Evolutionary conservation across 2,888 invertebrate genomes (phyloP), one percentile per base, ranked within the genome.

Genomic region (Temnothorax rugatulus): DNA sequence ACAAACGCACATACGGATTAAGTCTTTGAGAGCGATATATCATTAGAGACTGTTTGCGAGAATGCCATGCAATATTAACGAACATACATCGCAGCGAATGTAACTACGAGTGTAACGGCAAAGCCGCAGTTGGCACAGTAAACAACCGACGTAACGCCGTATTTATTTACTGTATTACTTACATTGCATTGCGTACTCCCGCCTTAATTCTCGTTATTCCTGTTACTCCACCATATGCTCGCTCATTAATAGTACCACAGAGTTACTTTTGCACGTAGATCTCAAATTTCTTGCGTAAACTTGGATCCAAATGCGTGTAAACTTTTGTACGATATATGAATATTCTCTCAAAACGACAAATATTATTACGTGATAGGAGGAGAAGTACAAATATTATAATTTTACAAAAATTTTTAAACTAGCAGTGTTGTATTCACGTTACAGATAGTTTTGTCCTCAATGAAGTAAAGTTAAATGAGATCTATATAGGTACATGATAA

Each of bases 151-250:
- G 79, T 54, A 82, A 71, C 54, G 69, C 21, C 71, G 73, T 83
- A 73, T 69, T 84, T 85, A 83, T 83, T 79, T 85, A 79, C 54
- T 44, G 44, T 73, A 57, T 74, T 83, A 57, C 68, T 74, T 79
- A 68, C 71, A 85, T 85, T 76, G 74, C 59, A 44, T 50, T 63
- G 54, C 84, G 47, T 54, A 54, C 57, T 71, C 47, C 52, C 61
- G 64, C 47, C 64, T 38, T n/a, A n/a, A n/a, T n/a, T 41, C 61
- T 69, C 63, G 75, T 84, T 84, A 69, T 41, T 82, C 66, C n/a
- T 21, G 61, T 52, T 44, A 29, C 34, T 44, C 15, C 13, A 64
- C 71, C 18, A 44, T 57, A 44, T 47, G 34, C 52, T 74, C 44
- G 63, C 75, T 82, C 69, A 44, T 84, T 82, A 75, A 52, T 75